These are phyloP conservation scores for Lipophrys pholis DNA, from an alignment of 2,113 vertebrate genomes.

Conservation along the genomic window DNA sequence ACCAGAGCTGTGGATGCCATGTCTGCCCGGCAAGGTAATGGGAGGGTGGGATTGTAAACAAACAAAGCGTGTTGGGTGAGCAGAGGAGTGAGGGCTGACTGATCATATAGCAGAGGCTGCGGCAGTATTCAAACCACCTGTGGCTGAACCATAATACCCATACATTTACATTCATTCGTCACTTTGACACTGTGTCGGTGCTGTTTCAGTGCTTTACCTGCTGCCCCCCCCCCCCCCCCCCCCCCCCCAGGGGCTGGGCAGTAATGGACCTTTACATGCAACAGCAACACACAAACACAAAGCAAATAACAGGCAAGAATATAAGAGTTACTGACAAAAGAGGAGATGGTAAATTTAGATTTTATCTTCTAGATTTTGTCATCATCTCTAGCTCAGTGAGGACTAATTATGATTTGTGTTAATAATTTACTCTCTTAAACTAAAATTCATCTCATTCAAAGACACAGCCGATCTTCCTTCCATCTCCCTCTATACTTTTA, in stretches of 20 bases:
- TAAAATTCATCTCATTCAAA: slow-evolving; percentile 21
- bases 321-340: slow-evolving; percentile 4
- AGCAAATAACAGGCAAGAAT: too few species aligned
- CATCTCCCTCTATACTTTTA: slow-evolving; percentile 31
- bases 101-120: not conserved
- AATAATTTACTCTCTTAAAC: slow-evolving; percentile 52
- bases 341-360: too few species aligned
- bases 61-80: slow-evolving; percentile 39
- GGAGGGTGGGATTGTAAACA: slow-evolving; percentile 68
- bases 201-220: too few species aligned
- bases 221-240: too few species aligned
- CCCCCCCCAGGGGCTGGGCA: too few species aligned
- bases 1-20: slow-evolving; percentile 68
- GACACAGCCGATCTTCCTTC: slow-evolving; percentile 7
- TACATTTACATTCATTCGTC: not conserved
- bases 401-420: not conserved
- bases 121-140: slow-evolving; percentile 3
- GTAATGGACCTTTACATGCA: not conserved
- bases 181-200: too few species aligned
- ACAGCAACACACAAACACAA: slow-evolving; percentile 6
- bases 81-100: not conserved
- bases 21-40: slow-evolving; percentile 25
- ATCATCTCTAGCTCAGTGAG: slow-evolving; percentile 14
- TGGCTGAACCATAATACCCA: not conserved
- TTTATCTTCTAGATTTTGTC: slow-evolving; percentile 28